Evolutionary conservation across 2,888 invertebrate genomes (phyloP).

Genomic region (Trimorus sp.): DNA sequence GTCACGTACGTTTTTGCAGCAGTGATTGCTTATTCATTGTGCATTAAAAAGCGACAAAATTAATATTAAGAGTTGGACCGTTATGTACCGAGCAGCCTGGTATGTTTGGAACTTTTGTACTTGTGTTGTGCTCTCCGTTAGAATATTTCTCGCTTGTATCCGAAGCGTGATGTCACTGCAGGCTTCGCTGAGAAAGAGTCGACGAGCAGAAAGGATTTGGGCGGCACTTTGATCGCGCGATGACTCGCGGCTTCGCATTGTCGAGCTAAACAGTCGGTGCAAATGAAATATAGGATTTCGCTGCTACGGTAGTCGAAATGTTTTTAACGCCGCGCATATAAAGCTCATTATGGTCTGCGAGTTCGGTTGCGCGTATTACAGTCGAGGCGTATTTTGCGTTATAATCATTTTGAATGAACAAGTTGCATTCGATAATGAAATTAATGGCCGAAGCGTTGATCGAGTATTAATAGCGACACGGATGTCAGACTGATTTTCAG

Average conservation of each 20-base stretch:
- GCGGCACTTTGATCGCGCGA: slow-evolving; percentile 77
- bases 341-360: slow-evolving; percentile 74
- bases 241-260: slow-evolving; percentile 77
- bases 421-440: too few relatives aligned
- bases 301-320: slow-evolving; percentile 70
- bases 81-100: slow-evolving; percentile 28
- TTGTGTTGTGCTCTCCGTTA: slow-evolving; percentile 48
- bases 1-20: slow-evolving; percentile 37
- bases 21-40: slow-evolving; percentile 54
- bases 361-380: slow-evolving; percentile 53
- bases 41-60: slow-evolving; percentile 47
- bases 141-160: slow-evolving; percentile 60
- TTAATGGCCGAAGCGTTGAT: too few relatives aligned
- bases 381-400: slow-evolving; percentile 19
- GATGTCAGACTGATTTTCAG: too few relatives aligned
- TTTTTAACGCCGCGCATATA: slow-evolving; percentile 75
- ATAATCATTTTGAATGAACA: slow-evolving; percentile 19
- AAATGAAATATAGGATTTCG: slow-evolving; percentile 74
- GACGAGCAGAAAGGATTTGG: slow-evolving; percentile 58
- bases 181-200: slow-evolving; percentile 35
- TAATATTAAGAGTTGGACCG: slow-evolving; percentile 43
- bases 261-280: slow-evolving; percentile 74
- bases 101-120: slow-evolving; percentile 41
- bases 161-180: slow-evolving; percentile 63
- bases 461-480: too few relatives aligned